Conservation (phyloP, 2,888 invertebrate species). For the Selenia dentaria region DNA sequence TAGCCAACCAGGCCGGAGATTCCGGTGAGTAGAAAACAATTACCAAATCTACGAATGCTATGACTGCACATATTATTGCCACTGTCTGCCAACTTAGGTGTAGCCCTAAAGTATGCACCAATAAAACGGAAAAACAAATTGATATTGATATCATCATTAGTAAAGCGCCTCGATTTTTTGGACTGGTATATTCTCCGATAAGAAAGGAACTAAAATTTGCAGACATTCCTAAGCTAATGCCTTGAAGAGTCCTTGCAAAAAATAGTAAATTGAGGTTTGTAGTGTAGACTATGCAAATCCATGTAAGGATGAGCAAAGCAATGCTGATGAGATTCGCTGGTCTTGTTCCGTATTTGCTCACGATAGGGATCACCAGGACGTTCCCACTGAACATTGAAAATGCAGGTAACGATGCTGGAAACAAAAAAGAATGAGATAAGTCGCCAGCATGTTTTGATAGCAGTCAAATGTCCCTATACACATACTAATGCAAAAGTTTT, state of each 20-base stretch:
- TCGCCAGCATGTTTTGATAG: too few relatives aligned
- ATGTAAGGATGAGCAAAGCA: conserved; percentile 72
- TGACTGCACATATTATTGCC: conserved; percentile 71
- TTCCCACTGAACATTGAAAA: conserved; percentile 50
- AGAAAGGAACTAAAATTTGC: conserved; percentile 75
- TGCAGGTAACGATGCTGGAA: conserved; percentile 53
- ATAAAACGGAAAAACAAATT: conserved; percentile 83
- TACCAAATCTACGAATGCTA: conserved; percentile 71
- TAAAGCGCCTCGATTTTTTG: conserved; percentile 84
- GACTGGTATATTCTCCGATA: conserved; percentile 83
- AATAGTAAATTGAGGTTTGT: conserved; percentile 54
- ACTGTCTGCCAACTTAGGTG: conserved; percentile 81
- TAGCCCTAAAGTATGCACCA: conserved; percentile 85
- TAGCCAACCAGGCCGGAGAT: conserved; percentile 87
- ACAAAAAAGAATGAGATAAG: conserved; percentile 2
- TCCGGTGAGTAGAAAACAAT: conserved; percentile 79
- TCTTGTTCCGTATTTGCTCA: conserved; percentile 79
- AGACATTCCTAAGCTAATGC: conserved; percentile 79
- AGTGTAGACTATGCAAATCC: conserved; percentile 68
- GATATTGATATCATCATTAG: conserved; percentile 84
- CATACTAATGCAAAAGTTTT: too few relatives aligned
- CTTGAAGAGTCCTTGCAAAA: conserved; percentile 63
- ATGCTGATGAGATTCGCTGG: conserved; percentile 68
- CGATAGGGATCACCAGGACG: conserved; percentile 53
- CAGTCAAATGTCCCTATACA: too few relatives aligned